A percentile compares a stretch with the other conserved stretches of the same genome.
These are phyloP conservation scores for Netelia inedita DNA, from an alignment of 2,888 invertebrate species.

Conservation along the genomic window DNA sequence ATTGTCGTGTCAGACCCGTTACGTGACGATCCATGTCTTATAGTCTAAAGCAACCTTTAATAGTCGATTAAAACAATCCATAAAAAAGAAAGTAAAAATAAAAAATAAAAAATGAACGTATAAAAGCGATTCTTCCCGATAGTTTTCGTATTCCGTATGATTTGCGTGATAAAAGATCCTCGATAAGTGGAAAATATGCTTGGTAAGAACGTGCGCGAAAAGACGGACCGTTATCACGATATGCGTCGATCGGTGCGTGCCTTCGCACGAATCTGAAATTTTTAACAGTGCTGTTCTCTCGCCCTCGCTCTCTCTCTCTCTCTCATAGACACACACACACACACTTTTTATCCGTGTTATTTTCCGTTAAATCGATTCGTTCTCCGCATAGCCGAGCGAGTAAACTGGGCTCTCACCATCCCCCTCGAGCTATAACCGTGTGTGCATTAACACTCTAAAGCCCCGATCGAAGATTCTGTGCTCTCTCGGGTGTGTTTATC, in stretches of 20 bases:
- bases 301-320: neutral
- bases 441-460: conserved; percentile 13
- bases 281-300: conserved; percentile 10
- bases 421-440: neutral
- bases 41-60: too few relatives aligned
- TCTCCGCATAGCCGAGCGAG: neutral
- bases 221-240: conserved; percentile 18
- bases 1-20: too few relatives aligned
- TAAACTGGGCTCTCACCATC: neutral
- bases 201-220: neutral
- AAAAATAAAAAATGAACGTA: neutral
- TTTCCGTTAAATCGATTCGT: neutral
- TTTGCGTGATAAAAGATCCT: conserved; percentile 25
- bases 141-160: neutral
- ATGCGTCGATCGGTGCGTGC: conserved; percentile 41
- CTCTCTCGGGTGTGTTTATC: neutral
- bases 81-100: neutral
- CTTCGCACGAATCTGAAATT: conserved; percentile 47
- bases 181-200: conserved; percentile 11
- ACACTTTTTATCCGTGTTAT: neutral
- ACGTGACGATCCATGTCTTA: too few relatives aligned
- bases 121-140: too few relatives aligned
- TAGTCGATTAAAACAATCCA: too few relatives aligned
- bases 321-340: neutral
- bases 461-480: conserved; percentile 17